phyloP scores from a whole-genome alignment of 1,140 invertebrate genomes.

The Drosophila suzukii region DNA sequence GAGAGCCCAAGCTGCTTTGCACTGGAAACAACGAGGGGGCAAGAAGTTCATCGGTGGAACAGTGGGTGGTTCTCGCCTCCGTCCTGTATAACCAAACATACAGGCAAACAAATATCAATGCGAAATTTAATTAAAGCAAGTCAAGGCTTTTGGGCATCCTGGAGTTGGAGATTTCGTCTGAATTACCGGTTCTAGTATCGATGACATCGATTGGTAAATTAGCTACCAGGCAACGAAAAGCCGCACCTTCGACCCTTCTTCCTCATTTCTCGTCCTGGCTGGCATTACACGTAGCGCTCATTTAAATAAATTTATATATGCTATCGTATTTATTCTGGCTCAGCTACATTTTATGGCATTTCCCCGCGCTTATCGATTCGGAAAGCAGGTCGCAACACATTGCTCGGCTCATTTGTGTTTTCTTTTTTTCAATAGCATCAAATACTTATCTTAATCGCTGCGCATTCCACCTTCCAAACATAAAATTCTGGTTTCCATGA shows the following conservation, averaged over 20 bases:
- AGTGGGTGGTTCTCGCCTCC: neutral
- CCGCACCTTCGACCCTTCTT: neutral
- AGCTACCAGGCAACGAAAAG: slow-evolving; percentile 31
- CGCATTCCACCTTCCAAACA: slow-evolving; percentile 28
- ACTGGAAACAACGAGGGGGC: slow-evolving; percentile 6
- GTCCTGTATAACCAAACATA: slow-evolving; percentile 23
- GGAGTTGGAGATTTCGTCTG: slow-evolving; percentile 2
- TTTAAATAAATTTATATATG: slow-evolving; percentile 74
- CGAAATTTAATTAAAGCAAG: slow-evolving; percentile 73
- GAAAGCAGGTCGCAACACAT: slow-evolving; percentile 67
- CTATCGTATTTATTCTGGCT: slow-evolving; percentile 28
- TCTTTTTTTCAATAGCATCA: slow-evolving; percentile 48
- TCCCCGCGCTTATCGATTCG: slow-evolving; percentile 44
- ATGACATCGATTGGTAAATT: slow-evolving; percentile 70
- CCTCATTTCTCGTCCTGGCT: slow-evolving; percentile 4
- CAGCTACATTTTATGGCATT: slow-evolving; percentile 62
- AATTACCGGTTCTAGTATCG: slow-evolving; percentile 43
- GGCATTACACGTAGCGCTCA: slow-evolving; percentile 71
- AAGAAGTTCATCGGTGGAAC: neutral
- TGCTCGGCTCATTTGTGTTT: slow-evolving; percentile 57
- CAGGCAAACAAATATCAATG: slow-evolving; percentile 69
- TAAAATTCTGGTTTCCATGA: neutral
- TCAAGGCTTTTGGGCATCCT: slow-evolving; percentile 7
- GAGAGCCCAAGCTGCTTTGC: slow-evolving; percentile 34
- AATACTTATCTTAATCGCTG: slow-evolving; percentile 76